Evolutionary conservation across 2,797 vertebrate species (phyloP), one percentile per base, ranked within the genome.

Genomic region (Pipistrellus pipistrellus): DNA sequence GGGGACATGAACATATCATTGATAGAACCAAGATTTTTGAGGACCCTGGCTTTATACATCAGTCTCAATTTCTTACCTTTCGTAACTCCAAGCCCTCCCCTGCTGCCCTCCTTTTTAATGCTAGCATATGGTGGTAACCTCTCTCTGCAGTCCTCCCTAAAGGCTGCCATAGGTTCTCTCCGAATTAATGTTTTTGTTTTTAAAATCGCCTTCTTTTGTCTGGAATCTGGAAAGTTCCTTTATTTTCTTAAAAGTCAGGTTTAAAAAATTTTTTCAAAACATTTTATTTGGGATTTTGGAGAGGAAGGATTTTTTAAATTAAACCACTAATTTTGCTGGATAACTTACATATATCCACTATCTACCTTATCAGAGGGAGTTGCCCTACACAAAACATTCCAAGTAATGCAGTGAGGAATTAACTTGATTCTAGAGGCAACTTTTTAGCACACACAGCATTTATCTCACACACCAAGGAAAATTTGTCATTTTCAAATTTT

Each of bases 241-340:
- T 64, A 87, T 41, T 80, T 73, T 83, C 15, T 75, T 44, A 14
- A 68, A 84, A 59, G 1, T 69, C 62, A 73, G 48, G 6, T 14
- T 71, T 53, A 72, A 3, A 32, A 78, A 55, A 41, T 6, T 6
- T 41, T 69, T 75, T 69, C 0, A 11, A 81, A 84, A 64, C 51
- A 21, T 53, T 84, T 85, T n/a, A 76, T 38, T 69, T 76, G 23
- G 18, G 30, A 64, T 12, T 93, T 91, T 81, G 35, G 38, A 77
- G 72, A 84, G 18, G 30, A 81, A 76, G 14, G 27, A 48, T 91
- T 82, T 81, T 91, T 91, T 27, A 30, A 64, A 14, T 88, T 75
- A 41, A 64, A 38, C n/a, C 20, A 38, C 9, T 55, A 9, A 32
- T 59, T 44, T 85, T 84, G 8, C 48, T 69, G 75, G 27, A 3